Evolutionary conservation across 2,113 vertebrate species (phyloP).

Genomic region (Theristicus caerulescens): DNA sequence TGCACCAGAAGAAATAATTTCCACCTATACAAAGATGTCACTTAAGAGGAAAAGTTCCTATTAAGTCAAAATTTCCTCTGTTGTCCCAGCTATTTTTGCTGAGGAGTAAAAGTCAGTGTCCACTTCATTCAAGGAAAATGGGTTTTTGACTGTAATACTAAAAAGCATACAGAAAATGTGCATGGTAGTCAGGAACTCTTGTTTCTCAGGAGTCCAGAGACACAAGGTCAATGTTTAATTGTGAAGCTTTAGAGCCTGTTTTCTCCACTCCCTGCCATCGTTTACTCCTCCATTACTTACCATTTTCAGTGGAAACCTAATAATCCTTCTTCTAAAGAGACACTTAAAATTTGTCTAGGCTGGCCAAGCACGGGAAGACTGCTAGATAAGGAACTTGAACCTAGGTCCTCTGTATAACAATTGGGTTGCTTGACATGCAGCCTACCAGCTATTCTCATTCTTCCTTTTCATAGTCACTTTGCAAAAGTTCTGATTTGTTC

Average conservation of each 20-base stretch:
- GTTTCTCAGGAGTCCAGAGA: neutral
- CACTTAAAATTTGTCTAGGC: neutral
- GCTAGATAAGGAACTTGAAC: neutral
- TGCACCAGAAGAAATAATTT: slow-evolving; percentile 54
- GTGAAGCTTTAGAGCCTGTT: neutral
- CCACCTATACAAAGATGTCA: slow-evolving; percentile 39
- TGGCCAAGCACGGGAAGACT: neutral
- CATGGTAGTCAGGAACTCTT: neutral
- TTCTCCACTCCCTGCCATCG: neutral
- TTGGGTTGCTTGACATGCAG: neutral
- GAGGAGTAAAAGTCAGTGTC: neutral
- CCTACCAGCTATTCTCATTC: neutral
- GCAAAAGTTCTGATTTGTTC: neutral
- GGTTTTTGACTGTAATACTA: neutral
- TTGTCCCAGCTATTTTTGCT: slow-evolving; percentile 7
- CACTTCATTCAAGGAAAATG: slow-evolving; percentile 8
- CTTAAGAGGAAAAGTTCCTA: slow-evolving; percentile 26
- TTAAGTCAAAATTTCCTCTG: slow-evolving; percentile 33
- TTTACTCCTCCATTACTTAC: neutral
- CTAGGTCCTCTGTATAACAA: neutral
- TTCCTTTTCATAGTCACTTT: neutral
- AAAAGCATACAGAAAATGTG: neutral
- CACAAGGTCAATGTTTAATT: neutral
- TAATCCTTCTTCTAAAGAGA: neutral
- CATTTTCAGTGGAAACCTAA: neutral